phyloP scores from a whole-genome alignment of 2,113 vertebrate genomes.

The Balaeniceps rex region DNA sequence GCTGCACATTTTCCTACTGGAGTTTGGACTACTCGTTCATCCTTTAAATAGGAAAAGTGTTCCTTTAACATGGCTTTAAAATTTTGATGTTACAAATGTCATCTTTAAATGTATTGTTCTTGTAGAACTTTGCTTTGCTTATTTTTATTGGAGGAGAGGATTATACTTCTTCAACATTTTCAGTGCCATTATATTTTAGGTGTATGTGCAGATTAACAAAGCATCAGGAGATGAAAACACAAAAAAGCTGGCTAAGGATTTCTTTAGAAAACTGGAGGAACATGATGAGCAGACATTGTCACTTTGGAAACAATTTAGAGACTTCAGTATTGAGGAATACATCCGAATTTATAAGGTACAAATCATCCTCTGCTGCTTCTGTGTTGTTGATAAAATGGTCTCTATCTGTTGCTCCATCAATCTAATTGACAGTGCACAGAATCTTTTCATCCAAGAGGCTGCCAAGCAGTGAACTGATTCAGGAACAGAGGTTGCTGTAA shows the following conservation, averaged over 20 bases:
- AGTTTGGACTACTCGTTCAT: background rate
- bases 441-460: background rate
- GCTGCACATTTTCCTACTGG: background rate
- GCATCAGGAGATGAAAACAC: constrained; percentile 77
- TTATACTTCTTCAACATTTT: background rate
- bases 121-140: background rate
- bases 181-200: constrained; percentile 66
- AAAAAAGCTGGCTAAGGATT: constrained; percentile 78
- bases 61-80: background rate
- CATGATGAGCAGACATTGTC: constrained; percentile 75
- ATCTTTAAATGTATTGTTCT: background rate
- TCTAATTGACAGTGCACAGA: background rate
- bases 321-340: constrained; percentile 90
- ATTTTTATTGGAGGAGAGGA: background rate
- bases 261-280: constrained; percentile 85
- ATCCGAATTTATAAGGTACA: constrained; percentile 85
- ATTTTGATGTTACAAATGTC: background rate
- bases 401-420: background rate
- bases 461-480: background rate
- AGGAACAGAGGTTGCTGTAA: background rate
- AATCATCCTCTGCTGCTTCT: background rate
- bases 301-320: constrained; percentile 89
- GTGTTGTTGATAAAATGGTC: background rate
- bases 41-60: background rate
- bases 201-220: constrained; percentile 90